These are phyloP conservation scores for Cephalopterus ornatus DNA, from an alignment of 2,113 vertebrate genomes.

Conservation along the genomic window DNA sequence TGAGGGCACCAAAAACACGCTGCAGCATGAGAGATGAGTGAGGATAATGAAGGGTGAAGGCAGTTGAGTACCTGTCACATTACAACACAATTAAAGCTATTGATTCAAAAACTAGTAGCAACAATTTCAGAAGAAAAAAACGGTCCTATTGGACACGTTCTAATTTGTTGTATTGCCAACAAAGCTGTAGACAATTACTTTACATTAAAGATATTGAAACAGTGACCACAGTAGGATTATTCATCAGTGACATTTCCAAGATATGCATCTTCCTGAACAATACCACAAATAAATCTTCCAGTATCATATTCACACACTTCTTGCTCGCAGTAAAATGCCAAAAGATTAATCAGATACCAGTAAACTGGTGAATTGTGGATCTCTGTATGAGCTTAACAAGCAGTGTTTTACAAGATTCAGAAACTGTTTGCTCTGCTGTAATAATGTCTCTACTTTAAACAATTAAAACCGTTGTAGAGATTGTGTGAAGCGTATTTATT, in stretches of 20 bases:
- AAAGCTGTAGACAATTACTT: background rate
- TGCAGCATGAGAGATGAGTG: background rate
- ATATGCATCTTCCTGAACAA: background rate
- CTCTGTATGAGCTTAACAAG: background rate
- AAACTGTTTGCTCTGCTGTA: background rate
- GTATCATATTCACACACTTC: background rate
- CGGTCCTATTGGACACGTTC: fast-evolving
- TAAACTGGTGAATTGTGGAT: background rate
- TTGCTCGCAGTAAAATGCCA: background rate
- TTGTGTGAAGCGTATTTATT: background rate
- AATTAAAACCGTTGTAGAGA: background rate
- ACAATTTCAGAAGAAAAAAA: background rate
- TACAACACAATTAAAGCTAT: background rate
- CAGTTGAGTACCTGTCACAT: background rate
- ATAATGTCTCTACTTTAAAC: background rate
- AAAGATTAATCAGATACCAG: background rate
- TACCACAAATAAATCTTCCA: background rate
- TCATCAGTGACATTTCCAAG: background rate
- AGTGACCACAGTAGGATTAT: background rate
- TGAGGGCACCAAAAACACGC: background rate
- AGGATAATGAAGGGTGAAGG: fast-evolving
- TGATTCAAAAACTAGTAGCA: background rate
- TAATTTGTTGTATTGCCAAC: background rate
- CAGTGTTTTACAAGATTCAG: background rate
- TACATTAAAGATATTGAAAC: background rate